phyloP scores from a whole-genome alignment of 2,113 vertebrate genomes.

The Echinops telfairi region DNA sequence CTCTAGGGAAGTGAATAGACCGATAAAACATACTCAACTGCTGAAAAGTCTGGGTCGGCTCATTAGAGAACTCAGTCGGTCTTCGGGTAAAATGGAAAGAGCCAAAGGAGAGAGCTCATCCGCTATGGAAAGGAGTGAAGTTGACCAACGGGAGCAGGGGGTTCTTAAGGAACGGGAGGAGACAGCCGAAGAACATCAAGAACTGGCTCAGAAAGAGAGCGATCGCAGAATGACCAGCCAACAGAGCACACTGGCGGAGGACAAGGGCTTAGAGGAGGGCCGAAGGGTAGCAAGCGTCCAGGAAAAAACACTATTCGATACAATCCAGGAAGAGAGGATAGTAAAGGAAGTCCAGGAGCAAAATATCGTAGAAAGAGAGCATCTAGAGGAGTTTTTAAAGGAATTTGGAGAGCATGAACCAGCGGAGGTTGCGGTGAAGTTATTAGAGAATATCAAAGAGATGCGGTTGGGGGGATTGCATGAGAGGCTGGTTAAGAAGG shows the following conservation, averaged over 20 bases:
- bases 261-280: slow-evolving; percentile 16
- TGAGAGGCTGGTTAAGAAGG: slow-evolving; percentile 8
- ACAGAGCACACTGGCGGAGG: not conserved
- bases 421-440: not conserved
- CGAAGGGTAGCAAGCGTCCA: not conserved
- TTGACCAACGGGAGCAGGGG: slow-evolving; percentile 57
- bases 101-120: slow-evolving; percentile 51
- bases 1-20: not conserved
- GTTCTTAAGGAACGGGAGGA: not conserved
- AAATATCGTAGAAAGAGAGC: slow-evolving; percentile 22
- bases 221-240: not conserved
- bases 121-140: slow-evolving; percentile 26
- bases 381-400: not conserved
- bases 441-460: slow-evolving; percentile 41
- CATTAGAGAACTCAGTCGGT: not conserved
- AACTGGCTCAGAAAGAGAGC: not conserved
- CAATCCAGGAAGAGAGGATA: slow-evolving; percentile 6
- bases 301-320: slow-evolving; percentile 3
- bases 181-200: not conserved
- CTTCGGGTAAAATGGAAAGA: slow-evolving; percentile 40
- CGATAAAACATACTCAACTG: not conserved
- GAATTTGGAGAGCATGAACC: slow-evolving; percentile 14
- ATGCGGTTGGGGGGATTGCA: not conserved
- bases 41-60: not conserved
- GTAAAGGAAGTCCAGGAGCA: slow-evolving; percentile 36